These are phyloP conservation scores for Acanthosepion lycidas DNA, from an alignment of 2,888 invertebrate species.

Conservation along the genomic window DNA sequence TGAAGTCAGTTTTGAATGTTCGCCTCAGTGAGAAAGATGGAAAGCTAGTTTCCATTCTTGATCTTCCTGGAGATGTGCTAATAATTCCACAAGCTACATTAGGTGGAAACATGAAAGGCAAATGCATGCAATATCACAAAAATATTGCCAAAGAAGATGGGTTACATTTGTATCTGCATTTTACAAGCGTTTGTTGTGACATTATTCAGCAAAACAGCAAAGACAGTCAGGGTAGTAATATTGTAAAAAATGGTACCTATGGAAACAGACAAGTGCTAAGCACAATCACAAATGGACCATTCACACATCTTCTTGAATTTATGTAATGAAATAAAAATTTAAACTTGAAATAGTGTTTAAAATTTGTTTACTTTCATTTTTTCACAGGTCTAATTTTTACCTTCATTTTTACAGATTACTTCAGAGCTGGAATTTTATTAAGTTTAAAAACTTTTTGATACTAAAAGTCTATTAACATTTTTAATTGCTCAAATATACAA, in stretches of 20 bases:
- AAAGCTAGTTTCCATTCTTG: slow-evolving; percentile 68
- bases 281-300: slow-evolving; percentile 75
- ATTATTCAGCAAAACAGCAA: slow-evolving; percentile 54
- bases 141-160: slow-evolving; percentile 75
- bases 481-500: too few relatives aligned
- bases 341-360: slow-evolving; percentile 48
- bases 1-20: slow-evolving; percentile 66
- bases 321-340: neutral
- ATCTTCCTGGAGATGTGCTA: slow-evolving; percentile 75
- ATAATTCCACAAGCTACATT: slow-evolving; percentile 76
- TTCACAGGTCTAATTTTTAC: too few relatives aligned
- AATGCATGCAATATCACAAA: slow-evolving; percentile 75
- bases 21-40: slow-evolving; percentile 68
- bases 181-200: slow-evolving; percentile 62
- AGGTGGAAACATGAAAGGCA: slow-evolving; percentile 75
- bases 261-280: slow-evolving; percentile 75
- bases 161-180: slow-evolving; percentile 69
- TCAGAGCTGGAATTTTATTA: too few relatives aligned
- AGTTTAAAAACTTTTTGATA: too few relatives aligned
- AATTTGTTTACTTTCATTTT: neutral
- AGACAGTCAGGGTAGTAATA: slow-evolving; percentile 56
- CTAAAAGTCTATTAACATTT: too few relatives aligned
- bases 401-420: too few relatives aligned
- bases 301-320: slow-evolving; percentile 72
- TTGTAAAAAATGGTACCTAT: slow-evolving; percentile 73